Percentiles rank a stretch among this genome's conserved stretches.
phyloP scores from a whole-genome alignment of 1,140 invertebrate genomes.

The Kradibia gibbosae region DNA sequence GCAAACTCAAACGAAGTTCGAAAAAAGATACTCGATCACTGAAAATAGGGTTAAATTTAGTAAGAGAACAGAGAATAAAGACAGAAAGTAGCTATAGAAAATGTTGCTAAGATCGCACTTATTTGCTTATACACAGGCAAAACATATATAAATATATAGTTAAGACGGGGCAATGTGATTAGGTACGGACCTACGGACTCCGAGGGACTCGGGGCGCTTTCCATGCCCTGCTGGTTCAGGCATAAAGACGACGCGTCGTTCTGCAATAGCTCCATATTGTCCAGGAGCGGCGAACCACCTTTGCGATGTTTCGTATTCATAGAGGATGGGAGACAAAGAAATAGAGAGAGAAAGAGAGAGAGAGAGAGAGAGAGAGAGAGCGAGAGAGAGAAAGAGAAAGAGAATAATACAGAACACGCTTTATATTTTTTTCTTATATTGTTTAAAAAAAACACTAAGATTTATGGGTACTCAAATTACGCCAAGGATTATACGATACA shows the following conservation, averaged over 20 bases:
- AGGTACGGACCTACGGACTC: constrained; percentile 70
- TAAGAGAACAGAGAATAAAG: neutral
- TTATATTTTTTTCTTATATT: no score
- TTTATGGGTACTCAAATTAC: neutral
- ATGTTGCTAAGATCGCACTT: neutral
- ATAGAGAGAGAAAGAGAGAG: neutral
- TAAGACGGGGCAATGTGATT: constrained; percentile 56
- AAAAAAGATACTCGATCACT: neutral
- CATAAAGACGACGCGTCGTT: constrained; percentile 71
- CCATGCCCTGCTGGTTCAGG: constrained; percentile 70
- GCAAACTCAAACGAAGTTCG: neutral
- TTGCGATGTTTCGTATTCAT: constrained; percentile 59
- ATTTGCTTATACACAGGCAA: constrained; percentile 27
- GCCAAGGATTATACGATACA: constrained; percentile 37
- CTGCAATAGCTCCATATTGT: constrained; percentile 73
- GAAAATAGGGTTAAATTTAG: neutral
- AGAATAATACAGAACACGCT: neutral
- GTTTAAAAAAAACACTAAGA: neutral
- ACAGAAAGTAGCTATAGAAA: neutral
- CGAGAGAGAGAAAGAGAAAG: neutral
- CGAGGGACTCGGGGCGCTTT: constrained; percentile 68
- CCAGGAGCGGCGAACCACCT: constrained; percentile 72
- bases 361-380: neutral
- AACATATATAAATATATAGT: constrained; percentile 40
- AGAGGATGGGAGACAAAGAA: neutral